Evolutionary conservation across 2,113 vertebrate species (phyloP).

Genomic region (Gymnorhina tibicen): DNA sequence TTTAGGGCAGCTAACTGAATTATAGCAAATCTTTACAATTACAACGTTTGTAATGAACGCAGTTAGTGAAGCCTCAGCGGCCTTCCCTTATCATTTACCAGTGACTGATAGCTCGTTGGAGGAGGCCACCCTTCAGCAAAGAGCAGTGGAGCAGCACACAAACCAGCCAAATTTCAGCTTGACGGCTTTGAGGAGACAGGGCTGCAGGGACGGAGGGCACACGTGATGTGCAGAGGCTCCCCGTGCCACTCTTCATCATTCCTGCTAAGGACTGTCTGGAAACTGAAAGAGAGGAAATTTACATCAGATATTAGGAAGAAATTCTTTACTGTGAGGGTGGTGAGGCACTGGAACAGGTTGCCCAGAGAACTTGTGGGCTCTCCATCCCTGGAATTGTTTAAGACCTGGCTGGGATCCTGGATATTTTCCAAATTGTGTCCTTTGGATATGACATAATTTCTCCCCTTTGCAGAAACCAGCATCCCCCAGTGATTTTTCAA

Average conservation of each 20-base stretch:
- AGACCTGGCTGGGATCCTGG: background rate
- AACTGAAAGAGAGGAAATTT: background rate
- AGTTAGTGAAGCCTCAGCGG: conserved; percentile 57
- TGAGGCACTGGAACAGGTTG: background rate
- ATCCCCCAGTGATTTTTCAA: background rate
- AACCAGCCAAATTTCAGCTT: conserved; percentile 35
- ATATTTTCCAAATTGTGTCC: accelerated
- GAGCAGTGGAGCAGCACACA: conserved; percentile 63
- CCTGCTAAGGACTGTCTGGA: background rate
- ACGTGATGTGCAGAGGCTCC: background rate
- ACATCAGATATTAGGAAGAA: background rate
- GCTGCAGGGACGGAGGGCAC: background rate
- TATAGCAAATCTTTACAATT: conserved; percentile 66
- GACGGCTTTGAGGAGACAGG: background rate
- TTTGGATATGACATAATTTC: background rate
- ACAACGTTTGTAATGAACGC: conserved; percentile 61
- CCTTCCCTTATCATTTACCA: conserved; percentile 63
- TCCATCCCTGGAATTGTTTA: background rate
- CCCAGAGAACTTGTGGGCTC: background rate
- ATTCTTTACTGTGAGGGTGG: background rate
- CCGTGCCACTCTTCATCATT: accelerated
- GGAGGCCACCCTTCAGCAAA: conserved; percentile 63
- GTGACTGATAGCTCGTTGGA: conserved; percentile 47
- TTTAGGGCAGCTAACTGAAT: conserved; percentile 69
- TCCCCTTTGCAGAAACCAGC: background rate